Evolutionary conservation across 2,888 invertebrate species (phyloP), one percentile per base, ranked within the genome.

Genomic region (Tipula lateralis): DNA sequence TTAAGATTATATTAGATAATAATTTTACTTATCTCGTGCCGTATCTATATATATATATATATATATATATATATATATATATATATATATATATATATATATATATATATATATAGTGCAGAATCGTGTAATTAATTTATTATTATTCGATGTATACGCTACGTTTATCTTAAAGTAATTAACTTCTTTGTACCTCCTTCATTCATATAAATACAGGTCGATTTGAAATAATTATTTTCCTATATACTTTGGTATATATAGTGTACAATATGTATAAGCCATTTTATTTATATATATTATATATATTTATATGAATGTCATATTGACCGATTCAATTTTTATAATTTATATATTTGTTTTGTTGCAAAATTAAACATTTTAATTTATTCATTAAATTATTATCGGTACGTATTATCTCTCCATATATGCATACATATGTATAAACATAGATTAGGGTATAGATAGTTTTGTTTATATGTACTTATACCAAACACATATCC

Each of bases 311-410:
- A 50, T 44, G 16, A 44, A 44, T 66, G 66, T 66, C 66, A 66
- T 66, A 66, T 66, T 66, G 66, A 24, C 66, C 66, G 66, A 66
- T 66, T 66, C 66, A 66, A 66, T 66, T 66, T 66, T 66, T 66
- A 66, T 66, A 9, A 19, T 24, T 16, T n/a, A 44, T 44, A 24
- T 12, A 24, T 66, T 66, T 66, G 66, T 66, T 66, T 66, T 66
- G 66, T 66, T 66, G 66, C 66, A 66, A 66, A 66, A 66, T 66
- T 66, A 24, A 66, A 66, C 66, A 66, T 66, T 66, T 66, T 66
- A 66, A 66, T 66, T 66, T 66, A 66, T 66, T 66, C 66, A 66
- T 66, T 66, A 66, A 66, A 66, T 24, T 66, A 66, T 66, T 66
- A 66, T 66, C 66, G 24, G 66, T 66, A n/a, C 66, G 44, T 44